Conservation (phyloP, 2,888 invertebrate genomes). For the Rhagonycha lutea region DNA sequence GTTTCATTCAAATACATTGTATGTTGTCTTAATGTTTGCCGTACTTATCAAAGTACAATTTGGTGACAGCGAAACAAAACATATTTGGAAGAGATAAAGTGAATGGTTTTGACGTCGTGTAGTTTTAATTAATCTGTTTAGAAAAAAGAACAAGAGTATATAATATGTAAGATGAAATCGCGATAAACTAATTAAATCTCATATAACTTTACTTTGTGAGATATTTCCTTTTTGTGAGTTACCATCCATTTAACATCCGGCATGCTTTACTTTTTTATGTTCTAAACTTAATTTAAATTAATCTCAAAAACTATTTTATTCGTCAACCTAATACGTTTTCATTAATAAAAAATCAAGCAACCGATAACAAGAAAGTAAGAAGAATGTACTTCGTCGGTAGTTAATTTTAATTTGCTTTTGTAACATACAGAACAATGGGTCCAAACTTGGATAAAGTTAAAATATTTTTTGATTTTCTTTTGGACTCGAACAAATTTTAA, state of each 20-base stretch:
- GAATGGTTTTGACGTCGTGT: neutral
- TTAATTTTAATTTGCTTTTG: neutral
- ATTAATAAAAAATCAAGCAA: neutral
- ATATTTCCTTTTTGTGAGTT: neutral
- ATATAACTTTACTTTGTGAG: neutral
- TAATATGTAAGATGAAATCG: neutral
- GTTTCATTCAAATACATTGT: conserved; percentile 6
- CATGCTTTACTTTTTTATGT: neutral
- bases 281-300: neutral
- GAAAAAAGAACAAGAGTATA: neutral
- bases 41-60: neutral
- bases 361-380: neutral
- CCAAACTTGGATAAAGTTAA: neutral
- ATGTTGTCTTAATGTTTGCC: neutral
- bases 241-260: neutral
- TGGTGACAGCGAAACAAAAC: neutral
- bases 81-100: neutral
- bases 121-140: neutral
- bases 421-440: neutral
- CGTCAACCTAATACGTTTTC: neutral
- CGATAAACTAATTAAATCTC: neutral
- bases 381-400: neutral
- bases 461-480: neutral
- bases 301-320: neutral
- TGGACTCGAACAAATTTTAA: neutral